phyloP scores from a whole-genome alignment of 2,888 invertebrate species.

The Lissonota sp. region DNA sequence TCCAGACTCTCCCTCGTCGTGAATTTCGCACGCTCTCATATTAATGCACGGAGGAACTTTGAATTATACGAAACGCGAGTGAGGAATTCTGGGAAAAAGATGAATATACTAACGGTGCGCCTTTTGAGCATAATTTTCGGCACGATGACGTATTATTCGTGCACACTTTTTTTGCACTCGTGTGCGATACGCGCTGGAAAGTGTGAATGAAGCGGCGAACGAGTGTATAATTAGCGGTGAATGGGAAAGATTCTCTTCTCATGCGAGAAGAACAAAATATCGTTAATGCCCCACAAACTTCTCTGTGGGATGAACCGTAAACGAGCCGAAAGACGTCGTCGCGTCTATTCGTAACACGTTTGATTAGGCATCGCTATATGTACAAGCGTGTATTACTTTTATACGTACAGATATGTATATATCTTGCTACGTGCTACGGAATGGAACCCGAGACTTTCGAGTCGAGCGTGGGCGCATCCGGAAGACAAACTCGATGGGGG shows the following conservation, averaged over 20 bases:
- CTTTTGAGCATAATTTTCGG: conserved; percentile 7
- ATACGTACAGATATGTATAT: background rate
- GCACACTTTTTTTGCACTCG: conserved; percentile 7
- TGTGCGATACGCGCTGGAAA: conserved; percentile 28
- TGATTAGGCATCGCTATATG: conserved; percentile 45
- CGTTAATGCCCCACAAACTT: conserved; percentile 24
- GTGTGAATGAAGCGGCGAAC: conserved; percentile 43
- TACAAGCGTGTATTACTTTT: conserved; percentile 1
- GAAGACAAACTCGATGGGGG: conserved; percentile 48
- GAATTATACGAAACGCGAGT: conserved; percentile 22
- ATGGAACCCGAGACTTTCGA: conserved; percentile 60
- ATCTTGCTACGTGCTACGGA: conserved; percentile 35
- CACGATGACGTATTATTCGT: conserved; percentile 6
- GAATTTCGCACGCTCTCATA: conserved; percentile 41
- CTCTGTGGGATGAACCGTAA: conserved; percentile 27
- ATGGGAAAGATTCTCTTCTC: conserved; percentile 39
- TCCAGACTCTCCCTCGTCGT: conserved; percentile 25
- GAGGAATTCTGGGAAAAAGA: conserved; percentile 18
- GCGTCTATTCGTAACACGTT: conserved; percentile 51
- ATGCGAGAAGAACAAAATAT: conserved; percentile 1
- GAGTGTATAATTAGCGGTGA: conserved; percentile 16
- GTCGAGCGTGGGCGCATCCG: conserved; percentile 59
- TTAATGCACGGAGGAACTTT: conserved; percentile 10
- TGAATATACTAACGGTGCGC: background rate
- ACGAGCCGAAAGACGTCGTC: conserved; percentile 55